Conservation (phyloP, 2,888 invertebrate species). For the Chironomus riparius region DNA sequence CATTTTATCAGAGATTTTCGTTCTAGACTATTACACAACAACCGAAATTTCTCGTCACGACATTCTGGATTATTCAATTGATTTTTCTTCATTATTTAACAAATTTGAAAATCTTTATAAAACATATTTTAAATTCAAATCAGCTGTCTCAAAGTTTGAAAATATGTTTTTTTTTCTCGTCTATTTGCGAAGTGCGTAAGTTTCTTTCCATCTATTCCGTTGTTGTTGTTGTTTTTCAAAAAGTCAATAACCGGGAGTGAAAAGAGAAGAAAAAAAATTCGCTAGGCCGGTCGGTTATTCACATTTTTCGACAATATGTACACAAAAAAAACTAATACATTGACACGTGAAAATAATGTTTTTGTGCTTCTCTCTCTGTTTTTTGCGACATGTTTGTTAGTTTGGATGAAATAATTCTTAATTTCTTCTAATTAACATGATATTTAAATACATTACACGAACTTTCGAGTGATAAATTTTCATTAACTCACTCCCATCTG, state of each 20-base stretch:
- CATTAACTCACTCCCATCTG: too few relatives aligned
- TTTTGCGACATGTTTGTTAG: not conserved
- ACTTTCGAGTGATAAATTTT: too few relatives aligned
- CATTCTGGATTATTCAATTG: too few relatives aligned
- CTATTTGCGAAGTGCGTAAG: not conserved
- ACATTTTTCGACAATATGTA: constrained; percentile 5
- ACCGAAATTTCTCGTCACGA: too few relatives aligned
- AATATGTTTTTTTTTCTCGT: not conserved
- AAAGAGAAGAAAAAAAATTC: not conserved
- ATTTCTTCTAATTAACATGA: too few relatives aligned
- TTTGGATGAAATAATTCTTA: too few relatives aligned
- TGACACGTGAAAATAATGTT: not conserved
- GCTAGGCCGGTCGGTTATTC: constrained; percentile 24
- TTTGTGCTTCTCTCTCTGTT: not conserved
- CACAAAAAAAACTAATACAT: not conserved
- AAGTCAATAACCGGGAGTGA: constrained; percentile 6
- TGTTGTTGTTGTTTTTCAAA: not conserved
- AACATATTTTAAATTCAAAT: not conserved
- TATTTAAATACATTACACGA: too few relatives aligned
- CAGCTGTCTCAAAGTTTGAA: not conserved
- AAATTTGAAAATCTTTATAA: too few relatives aligned
- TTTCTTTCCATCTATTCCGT: not conserved
- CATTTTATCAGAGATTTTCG: too few relatives aligned
- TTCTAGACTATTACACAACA: too few relatives aligned
- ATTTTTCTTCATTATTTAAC: too few relatives aligned